Evolutionary conservation across 2,888 invertebrate species (phyloP), one percentile per base, ranked within the genome.

Genomic region (Eurois occulta): DNA sequence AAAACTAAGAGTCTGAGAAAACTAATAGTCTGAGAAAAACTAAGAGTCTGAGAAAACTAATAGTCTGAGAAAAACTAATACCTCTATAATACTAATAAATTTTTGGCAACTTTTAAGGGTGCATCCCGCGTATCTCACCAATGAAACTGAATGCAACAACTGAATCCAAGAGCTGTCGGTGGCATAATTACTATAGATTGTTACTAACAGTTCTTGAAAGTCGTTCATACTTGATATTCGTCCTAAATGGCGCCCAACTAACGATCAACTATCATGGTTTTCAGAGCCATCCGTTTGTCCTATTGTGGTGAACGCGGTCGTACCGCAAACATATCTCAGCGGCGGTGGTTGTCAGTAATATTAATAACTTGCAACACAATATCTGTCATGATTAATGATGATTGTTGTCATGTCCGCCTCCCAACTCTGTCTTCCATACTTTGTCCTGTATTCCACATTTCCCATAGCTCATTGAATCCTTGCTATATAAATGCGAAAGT

Each of bases 331-430:
- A 81, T 48, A 80, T 79, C 60, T 78, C 55, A 62, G 46, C 10
- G 35, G 80, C 55, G 62, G 16, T 66, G 35, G 67, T 80, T 68
- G 85, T 68, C 80, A 64, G 72, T 58, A 72, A 84, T 80, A 81
- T 81, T 81, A 81, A 84, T 85, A 84, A 80, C 72, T 71, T 60
- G 66, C 62, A 71, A 68, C 80, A 84, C 55, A 80, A 64, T 78
- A 69, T 77, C 62, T 68, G 62, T 64, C 8, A 43, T 84, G 85
- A 85, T 85, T 58, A 68, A 81, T 81, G 84, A 43, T 38, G 52
- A 80, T 48, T 62, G 80, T 55, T 62, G 46, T n/a, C 46, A 67
- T 41, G 35, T 78, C 78, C 46, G 66, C 38, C 62, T 64, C 10
- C 41, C 24, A 24, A 58, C 65, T 74, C 32, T 41, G 28, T 75